Base-by-base conservation (phyloP, 2,113 vertebrate genomes). In the Salminus brasiliensis region DNA sequence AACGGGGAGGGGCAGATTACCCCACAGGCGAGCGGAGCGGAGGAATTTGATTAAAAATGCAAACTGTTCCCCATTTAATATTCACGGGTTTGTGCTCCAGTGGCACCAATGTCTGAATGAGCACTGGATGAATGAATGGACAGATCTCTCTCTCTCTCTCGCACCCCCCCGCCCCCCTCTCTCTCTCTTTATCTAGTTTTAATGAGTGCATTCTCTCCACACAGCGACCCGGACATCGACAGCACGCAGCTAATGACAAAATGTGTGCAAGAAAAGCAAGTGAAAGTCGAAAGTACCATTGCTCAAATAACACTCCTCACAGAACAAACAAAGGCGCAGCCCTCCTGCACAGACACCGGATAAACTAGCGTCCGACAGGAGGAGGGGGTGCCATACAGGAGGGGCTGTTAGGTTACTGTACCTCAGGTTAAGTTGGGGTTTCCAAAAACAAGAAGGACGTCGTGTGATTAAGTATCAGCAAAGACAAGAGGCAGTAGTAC, bases 381-480 rank as follows among this genome's bases (percentile, higher is more conserved):
- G 15, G 59, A 45, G 11, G 12, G 66, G 23, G n/a, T n/a, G n/a
- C n/a, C n/a, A 4, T 23, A 68, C 13, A 27, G n/a, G 0, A 16
- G n/a, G 13, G 16, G 36, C 65, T 67, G 23, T 27, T 57, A 45
- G 36, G n/a, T 15, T 75, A 71, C 68, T 66, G 63, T 80, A 74
- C 71, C 71, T 80, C 60, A 57, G 36, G 25, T 80, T 59, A 30
- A 16, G 57, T 36, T 10, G n/a, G n/a, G n/a, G n/a, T n/a, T 21
- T 68, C 23, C 43, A 45, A 15, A 2, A 11, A 10, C 12, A 45
- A 45, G 3, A 45, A 10, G 16, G 36, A 5, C 36, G 36, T 4
- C 36, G 4, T 39, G 36, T 4, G 70, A 39, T 67, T 15, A 18
- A 49, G 47, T 30, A 6, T 18, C n/a, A 43, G 43, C 8, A 66